phyloP scores from a whole-genome alignment of 1,140 invertebrate genomes.

The Zophobas morio region DNA sequence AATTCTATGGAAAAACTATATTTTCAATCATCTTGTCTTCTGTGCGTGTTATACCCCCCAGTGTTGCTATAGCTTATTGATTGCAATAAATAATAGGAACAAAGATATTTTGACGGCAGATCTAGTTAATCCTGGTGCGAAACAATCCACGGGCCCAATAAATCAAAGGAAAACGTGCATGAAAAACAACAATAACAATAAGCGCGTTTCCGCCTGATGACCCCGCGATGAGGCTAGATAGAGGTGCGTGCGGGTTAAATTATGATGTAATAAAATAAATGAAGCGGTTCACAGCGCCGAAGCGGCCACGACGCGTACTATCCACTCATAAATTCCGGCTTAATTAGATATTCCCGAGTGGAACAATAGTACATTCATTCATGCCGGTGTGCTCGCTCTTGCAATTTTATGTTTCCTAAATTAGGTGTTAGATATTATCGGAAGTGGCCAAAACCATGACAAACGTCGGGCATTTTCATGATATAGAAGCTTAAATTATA shows the following conservation, averaged over 20 bases:
- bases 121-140: no score
- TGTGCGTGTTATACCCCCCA: no score
- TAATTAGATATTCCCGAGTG: slow-evolving; percentile 36
- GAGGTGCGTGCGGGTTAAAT: slow-evolving; percentile 22
- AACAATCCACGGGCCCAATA: neutral
- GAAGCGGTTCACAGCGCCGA: slow-evolving; percentile 27
- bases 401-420: slow-evolving; percentile 41
- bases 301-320: slow-evolving; percentile 2
- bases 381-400: slow-evolving; percentile 22
- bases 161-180: neutral
- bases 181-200: slow-evolving; percentile 14
- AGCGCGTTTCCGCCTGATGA: neutral
- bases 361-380: slow-evolving; percentile 43
- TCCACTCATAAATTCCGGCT: slow-evolving; percentile 25
- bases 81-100: no score
- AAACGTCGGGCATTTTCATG: slow-evolving; percentile 31
- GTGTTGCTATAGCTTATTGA: no score
- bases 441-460: slow-evolving; percentile 40
- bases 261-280: slow-evolving; percentile 34
- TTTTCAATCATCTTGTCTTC: no score
- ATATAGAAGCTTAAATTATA: slow-evolving; percentile 33
- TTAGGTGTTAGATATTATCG: slow-evolving; percentile 37
- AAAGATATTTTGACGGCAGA: no score
- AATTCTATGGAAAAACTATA: no score
- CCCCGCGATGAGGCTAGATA: neutral